These are phyloP conservation scores for Drosophila fuyamai DNA, from an alignment of 1,140 invertebrate genomes.

Conservation along the genomic window DNA sequence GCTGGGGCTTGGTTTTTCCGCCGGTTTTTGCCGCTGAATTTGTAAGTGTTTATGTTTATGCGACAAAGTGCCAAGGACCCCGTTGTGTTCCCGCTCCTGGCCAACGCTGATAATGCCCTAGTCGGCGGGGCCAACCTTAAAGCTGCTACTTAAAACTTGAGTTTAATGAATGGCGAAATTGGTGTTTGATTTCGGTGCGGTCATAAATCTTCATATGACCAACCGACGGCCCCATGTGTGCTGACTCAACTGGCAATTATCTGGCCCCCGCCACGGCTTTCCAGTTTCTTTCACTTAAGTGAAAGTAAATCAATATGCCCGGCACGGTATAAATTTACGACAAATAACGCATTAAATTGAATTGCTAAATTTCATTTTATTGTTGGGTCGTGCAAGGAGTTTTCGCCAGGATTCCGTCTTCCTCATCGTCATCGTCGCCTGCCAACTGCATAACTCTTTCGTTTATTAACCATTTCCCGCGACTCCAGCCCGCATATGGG, in stretches of 20 bases:
- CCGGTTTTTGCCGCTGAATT: slow-evolving; percentile 41
- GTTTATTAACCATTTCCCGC: slow-evolving; percentile 80
- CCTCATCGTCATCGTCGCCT: slow-evolving; percentile 3
- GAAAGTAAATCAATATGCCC: slow-evolving; percentile 73
- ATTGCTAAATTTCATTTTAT: slow-evolving; percentile 82
- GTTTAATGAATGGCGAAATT: slow-evolving; percentile 80
- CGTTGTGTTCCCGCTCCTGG: slow-evolving; percentile 19
- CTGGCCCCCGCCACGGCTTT: slow-evolving; percentile 21
- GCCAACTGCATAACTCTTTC: slow-evolving; percentile 74
- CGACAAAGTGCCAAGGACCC: slow-evolving; percentile 58
- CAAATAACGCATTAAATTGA: slow-evolving; percentile 80
- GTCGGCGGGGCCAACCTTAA: slow-evolving; percentile 45
- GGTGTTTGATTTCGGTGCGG: slow-evolving; percentile 68
- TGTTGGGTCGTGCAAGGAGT: slow-evolving; percentile 62
- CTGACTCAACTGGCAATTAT: slow-evolving; percentile 68
- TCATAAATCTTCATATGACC: slow-evolving; percentile 73
- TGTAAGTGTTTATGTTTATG: slow-evolving; percentile 75
- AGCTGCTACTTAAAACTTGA: slow-evolving; percentile 62
- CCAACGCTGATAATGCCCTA: slow-evolving; percentile 31
- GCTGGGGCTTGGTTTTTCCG: slow-evolving; percentile 35
- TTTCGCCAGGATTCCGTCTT: slow-evolving; percentile 23
- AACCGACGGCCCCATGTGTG: slow-evolving; percentile 56
- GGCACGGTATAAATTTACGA: slow-evolving; percentile 64
- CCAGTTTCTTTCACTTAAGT: slow-evolving; percentile 30
- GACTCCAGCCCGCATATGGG: slow-evolving; percentile 20